Percentiles rank a stretch among this genome's conserved stretches.
Evolutionary conservation across 2,797 vertebrate species (phyloP).

Genomic region (Pseudomugil tenellus): DNA sequence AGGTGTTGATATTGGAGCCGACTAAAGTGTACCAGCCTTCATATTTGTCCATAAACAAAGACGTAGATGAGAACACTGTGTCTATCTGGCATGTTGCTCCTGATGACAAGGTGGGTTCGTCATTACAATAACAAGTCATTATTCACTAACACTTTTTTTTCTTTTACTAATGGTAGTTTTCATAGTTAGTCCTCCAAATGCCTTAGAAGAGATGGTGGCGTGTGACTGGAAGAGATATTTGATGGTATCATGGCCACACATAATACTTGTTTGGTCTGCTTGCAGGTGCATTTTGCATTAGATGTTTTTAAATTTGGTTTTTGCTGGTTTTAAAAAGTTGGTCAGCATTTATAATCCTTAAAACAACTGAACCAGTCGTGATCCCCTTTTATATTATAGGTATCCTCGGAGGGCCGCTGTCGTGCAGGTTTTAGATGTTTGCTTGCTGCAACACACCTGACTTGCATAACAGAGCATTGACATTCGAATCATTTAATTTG

Average conservation of each 20-base stretch:
- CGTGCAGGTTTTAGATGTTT: background rate
- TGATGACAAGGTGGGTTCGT: conserved; percentile 89
- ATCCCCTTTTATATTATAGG: background rate
- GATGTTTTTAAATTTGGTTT: background rate
- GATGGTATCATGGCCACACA: background rate
- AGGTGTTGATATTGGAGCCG: conserved; percentile 97
- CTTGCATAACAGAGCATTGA: background rate
- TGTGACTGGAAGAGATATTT: background rate
- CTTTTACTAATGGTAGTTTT: background rate
- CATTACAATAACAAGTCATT: background rate
- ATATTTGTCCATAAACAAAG: conserved; percentile 97
- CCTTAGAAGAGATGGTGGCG: background rate
- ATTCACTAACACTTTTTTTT: background rate
- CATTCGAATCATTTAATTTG: too few species aligned
- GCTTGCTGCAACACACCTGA: background rate
- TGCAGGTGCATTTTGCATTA: background rate
- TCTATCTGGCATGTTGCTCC: conserved; percentile 97
- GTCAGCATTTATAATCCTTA: background rate
- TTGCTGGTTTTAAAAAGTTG: background rate
- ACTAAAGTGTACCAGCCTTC: conserved; percentile 98
- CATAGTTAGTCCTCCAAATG: background rate
- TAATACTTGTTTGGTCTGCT: background rate
- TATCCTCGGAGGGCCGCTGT: too few species aligned
- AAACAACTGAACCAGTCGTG: background rate
- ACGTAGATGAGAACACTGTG: conserved; percentile 93